A percentile compares a stretch with the other conserved stretches of the same genome.
Conservation (phyloP, 2,797 vertebrate species). For the Anas bahamensis region DNA sequence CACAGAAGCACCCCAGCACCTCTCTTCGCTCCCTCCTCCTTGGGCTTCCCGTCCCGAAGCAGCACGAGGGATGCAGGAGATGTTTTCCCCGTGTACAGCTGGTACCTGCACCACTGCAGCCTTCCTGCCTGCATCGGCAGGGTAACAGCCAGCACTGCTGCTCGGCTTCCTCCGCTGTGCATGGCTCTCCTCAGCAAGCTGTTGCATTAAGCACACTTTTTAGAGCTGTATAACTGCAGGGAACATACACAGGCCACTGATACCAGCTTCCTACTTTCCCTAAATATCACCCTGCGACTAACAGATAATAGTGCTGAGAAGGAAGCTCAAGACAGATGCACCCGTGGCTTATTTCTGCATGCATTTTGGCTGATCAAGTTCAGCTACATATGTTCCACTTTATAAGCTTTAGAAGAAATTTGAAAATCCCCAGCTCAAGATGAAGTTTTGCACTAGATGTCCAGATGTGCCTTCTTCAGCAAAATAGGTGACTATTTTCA, state of each 20-base stretch:
- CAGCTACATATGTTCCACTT: not conserved
- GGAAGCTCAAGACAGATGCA: not conserved
- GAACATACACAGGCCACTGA: not conserved
- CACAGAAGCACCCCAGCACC: too few relatives aligned
- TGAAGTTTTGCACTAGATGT: rapidly evolving
- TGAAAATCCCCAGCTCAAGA: not conserved
- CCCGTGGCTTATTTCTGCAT: rapidly evolving
- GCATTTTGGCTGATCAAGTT: not conserved
- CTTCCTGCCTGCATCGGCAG: too few relatives aligned
- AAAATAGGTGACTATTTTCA: not conserved
- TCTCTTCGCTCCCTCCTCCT: too few relatives aligned
- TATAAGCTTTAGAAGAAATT: not conserved
- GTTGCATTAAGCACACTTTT: not conserved
- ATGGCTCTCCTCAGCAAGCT: rapidly evolving
- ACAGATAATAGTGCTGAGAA: not conserved
- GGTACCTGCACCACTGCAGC: not conserved
- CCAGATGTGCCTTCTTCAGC: not conserved
- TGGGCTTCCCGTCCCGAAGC: too few relatives aligned
- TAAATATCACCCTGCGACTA: not conserved
- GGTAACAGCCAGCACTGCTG: not conserved
- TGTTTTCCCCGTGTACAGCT: not conserved
- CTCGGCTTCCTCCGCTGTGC: rapidly evolving
- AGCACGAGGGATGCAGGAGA: rapidly evolving
- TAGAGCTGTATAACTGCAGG: rapidly evolving
- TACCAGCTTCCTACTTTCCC: not conserved